Percentiles rank a stretch among this genome's conserved stretches.
These are phyloP conservation scores for Ceyx cyanopectus DNA, from an alignment of 2,113 vertebrate species.

Conservation along the genomic window DNA sequence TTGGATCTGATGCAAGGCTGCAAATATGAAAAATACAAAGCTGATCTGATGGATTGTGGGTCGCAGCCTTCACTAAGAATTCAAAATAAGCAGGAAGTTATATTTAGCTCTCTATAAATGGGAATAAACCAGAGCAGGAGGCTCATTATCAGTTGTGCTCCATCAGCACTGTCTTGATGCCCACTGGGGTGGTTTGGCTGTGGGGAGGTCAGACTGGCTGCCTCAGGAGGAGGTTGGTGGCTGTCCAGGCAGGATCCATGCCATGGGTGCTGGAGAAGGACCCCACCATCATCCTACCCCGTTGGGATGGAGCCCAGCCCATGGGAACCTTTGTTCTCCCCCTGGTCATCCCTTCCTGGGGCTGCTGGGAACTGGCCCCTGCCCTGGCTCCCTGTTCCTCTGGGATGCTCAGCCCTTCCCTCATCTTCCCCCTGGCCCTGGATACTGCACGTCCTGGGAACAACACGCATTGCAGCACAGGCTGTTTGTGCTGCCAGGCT, in stretches of 20 bases:
- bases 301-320: background rate
- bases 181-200: background rate
- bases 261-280: background rate
- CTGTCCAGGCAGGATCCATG: background rate
- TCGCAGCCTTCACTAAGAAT: background rate
- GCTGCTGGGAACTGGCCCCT: background rate
- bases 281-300: accelerated
- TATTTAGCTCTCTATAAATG: constrained; percentile 39
- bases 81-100: constrained; percentile 28
- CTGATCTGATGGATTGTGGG: background rate
- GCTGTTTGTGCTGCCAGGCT: background rate
- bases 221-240: background rate
- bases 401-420: background rate
- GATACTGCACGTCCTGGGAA: constrained; percentile 21
- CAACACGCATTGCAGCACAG: background rate
- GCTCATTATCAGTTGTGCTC: background rate
- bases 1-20: background rate
- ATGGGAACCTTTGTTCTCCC: background rate
- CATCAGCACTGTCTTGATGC: background rate
- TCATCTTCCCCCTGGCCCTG: background rate
- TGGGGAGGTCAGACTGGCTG: background rate
- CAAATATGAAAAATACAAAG: background rate
- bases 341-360: background rate
- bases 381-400: background rate
- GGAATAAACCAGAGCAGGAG: background rate